phyloP scores from a whole-genome alignment of 2,797 vertebrate genomes.

The Distichodus sexfasciatus region DNA sequence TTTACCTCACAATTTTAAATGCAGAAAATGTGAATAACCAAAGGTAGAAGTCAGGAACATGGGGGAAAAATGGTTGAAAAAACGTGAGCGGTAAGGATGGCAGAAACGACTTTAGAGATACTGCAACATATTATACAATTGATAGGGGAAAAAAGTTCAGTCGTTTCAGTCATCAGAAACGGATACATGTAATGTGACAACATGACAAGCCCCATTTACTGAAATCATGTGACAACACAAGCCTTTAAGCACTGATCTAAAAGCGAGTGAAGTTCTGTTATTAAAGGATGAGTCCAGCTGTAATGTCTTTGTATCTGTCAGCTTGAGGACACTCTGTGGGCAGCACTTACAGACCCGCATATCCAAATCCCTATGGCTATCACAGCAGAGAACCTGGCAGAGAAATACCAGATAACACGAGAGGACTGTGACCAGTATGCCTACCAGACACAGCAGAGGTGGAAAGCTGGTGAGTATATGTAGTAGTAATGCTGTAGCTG shows the following conservation, averaged over 20 bases:
- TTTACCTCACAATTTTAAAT: not conserved
- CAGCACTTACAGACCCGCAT: constrained; percentile 82
- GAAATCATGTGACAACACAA: too few relatives aligned
- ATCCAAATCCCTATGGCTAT: constrained; percentile 88
- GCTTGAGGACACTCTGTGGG: constrained; percentile 93
- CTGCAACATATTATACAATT: too few relatives aligned
- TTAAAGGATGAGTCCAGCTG: not conserved
- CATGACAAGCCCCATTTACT: too few relatives aligned
- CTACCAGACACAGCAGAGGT: constrained; percentile 86
- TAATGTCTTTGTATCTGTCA: constrained; percentile 52
- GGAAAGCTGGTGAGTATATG: constrained; percentile 85
- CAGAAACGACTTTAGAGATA: too few relatives aligned
- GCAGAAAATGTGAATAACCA: too few relatives aligned
- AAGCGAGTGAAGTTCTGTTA: fast-evolving
- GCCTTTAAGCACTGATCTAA: too few relatives aligned
- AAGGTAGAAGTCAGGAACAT: too few relatives aligned
- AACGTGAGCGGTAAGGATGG: too few relatives aligned
- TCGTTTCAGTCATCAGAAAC: too few relatives aligned
- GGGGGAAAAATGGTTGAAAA: too few relatives aligned
- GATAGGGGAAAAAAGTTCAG: too few relatives aligned
- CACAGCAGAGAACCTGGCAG: constrained; percentile 94
- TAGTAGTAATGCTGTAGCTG: not conserved
- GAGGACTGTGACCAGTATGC: constrained; percentile 88
- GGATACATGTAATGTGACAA: too few relatives aligned
- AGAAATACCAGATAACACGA: constrained; percentile 82